A percentile compares a stretch with the other conserved stretches of the same genome.
Evolutionary conservation across 2,888 invertebrate genomes (phyloP).

Genomic region (Eupeodes luniger): DNA sequence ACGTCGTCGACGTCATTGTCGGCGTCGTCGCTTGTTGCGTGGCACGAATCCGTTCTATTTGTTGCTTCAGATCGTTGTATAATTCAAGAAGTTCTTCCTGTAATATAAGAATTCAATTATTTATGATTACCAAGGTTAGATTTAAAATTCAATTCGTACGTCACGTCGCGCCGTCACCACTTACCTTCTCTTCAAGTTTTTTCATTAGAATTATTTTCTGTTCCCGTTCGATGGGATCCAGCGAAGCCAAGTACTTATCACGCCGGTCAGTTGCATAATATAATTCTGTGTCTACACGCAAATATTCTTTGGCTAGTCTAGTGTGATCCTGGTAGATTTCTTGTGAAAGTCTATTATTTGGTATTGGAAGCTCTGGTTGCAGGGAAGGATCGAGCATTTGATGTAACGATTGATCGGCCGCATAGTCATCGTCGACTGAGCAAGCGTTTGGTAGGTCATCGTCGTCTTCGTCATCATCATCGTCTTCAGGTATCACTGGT

Average conservation of each 20-base stretch:
- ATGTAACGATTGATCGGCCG: slow-evolving; percentile 85
- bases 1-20: not conserved
- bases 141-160: not conserved
- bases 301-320: slow-evolving; percentile 93
- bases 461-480: slow-evolving; percentile 77
- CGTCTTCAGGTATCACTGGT: slow-evolving; percentile 80
- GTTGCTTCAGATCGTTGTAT: slow-evolving; percentile 82
- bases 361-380: slow-evolving; percentile 93
- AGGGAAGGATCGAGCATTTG: slow-evolving; percentile 92
- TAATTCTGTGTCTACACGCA: slow-evolving; percentile 94
- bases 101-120: no score
- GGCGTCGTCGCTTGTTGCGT: slow-evolving; percentile 63
- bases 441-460: slow-evolving; percentile 72
- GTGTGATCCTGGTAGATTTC: slow-evolving; percentile 95
- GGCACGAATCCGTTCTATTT: slow-evolving; percentile 80
- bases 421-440: slow-evolving; percentile 77
- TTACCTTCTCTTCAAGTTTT: slow-evolving; percentile 83
- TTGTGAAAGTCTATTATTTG: slow-evolving; percentile 90
- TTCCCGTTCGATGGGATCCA: slow-evolving; percentile 82
- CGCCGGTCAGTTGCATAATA: slow-evolving; percentile 92
- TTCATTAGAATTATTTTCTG: slow-evolving; percentile 81
- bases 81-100: slow-evolving; percentile 82
- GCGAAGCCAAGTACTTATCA: slow-evolving; percentile 87
- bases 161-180: not conserved
- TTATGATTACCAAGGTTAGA: no score